phyloP scores from a whole-genome alignment of 2,113 vertebrate genomes.

The Triplophysa siluroides region DNA sequence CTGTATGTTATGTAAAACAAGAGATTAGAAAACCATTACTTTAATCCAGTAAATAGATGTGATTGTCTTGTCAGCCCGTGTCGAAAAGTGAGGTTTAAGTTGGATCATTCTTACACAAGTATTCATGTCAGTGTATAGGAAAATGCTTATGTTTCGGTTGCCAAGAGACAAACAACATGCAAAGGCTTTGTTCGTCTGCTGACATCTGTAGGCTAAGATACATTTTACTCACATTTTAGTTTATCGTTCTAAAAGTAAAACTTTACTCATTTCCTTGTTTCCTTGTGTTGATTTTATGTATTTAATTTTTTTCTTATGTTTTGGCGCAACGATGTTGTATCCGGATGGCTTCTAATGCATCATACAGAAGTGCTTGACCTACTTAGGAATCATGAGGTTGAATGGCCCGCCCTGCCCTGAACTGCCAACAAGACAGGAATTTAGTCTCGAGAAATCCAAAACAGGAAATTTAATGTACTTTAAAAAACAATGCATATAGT shows the following conservation, averaged over 20 bases:
- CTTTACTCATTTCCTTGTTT: background rate
- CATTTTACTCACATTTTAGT: too few relatives aligned
- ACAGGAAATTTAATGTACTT: background rate
- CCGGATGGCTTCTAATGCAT: background rate
- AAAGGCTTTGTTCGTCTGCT: background rate
- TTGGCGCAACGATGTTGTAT: background rate
- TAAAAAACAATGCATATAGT: background rate
- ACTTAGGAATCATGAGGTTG: background rate
- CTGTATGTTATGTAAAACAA: conserved; percentile 4
- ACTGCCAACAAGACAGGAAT: conserved; percentile 11
- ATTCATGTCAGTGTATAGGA: background rate
- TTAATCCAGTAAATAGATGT: conserved; percentile 7
- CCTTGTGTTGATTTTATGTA: background rate
- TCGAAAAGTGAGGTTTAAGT: conserved; percentile 2
- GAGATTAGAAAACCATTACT: conserved; percentile 2
- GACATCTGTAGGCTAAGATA: background rate
- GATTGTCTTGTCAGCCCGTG: conserved; percentile 14
- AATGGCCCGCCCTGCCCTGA: background rate
- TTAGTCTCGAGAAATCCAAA: background rate
- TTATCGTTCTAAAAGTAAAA: background rate
- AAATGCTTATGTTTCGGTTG: background rate
- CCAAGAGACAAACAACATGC: background rate
- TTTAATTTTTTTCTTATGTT: background rate
- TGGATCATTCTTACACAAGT: background rate
- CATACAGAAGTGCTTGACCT: conserved; percentile 10